Base-by-base conservation (phyloP, 2,113 vertebrate species). In the Apteryx mantelli region DNA sequence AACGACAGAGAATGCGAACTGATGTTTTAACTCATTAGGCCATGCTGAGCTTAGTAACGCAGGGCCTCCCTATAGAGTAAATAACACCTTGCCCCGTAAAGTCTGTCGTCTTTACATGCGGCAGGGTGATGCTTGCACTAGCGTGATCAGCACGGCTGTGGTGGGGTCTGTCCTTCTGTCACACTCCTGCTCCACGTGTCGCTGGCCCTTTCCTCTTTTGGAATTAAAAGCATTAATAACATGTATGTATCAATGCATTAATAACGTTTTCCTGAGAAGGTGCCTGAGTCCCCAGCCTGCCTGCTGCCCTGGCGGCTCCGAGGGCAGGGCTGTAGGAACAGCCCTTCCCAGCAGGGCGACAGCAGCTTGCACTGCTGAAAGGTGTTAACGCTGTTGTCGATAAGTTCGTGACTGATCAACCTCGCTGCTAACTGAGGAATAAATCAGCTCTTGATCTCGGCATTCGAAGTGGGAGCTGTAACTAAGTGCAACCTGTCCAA, bases 361-460 rank as follows among this genome's bases (percentile, higher is more conserved):
- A 52, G 1, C n/a, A 69, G 34, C 14, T 7, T 76, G 40, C 60
- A 75, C 55, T 70, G 63, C 69, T 83, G 60, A 93, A 58, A 60
- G 69, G 55, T 74, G 38, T 74, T 93, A 75, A 78, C 13, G 8
- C 61, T 70, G 25, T 71, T 90, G 90, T 94, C 86, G 34, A 4
- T 93, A 81, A 84, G 79, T 88, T 91, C 79, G 52, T 65, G 79
- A 44, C 73, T 90, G 82, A 86, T 96, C 89, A 88, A 7, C 76
- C 85, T 46, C 60, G 40, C 38, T 65, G 68, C 63, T 93, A 77
- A 48, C 64, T 30, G 48, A 74, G 71, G 48, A 86, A 88, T 75
- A 75, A 89, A 70, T 91, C 40, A 65, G 93, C 92, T 83, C 79
- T 86, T 70, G 64, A 85, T 71, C 64, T 16, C 17, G 5, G 3